A percentile compares a stretch with the other conserved stretches of the same genome.
Conservation (phyloP, 2,797 vertebrate species). For the Acipenser transmontanus region DNA sequence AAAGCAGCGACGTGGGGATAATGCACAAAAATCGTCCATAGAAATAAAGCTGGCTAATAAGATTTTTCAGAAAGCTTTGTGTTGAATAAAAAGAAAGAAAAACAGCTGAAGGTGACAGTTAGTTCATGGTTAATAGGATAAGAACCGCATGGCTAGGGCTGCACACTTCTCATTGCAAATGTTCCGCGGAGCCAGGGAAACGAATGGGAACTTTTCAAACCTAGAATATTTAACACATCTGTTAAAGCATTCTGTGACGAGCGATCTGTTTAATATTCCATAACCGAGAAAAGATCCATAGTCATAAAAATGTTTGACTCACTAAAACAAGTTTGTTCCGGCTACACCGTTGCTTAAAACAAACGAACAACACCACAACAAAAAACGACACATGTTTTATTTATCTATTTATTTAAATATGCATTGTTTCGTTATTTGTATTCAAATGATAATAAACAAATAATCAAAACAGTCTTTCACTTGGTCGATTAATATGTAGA, state of each 20-base stretch:
- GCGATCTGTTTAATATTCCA: constrained; percentile 50
- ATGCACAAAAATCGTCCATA: constrained; percentile 74
- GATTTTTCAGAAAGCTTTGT: constrained; percentile 76
- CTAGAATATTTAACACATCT: constrained; percentile 91
- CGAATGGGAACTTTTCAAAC: constrained; percentile 57
- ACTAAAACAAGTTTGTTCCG: too few relatives aligned
- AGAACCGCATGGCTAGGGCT: constrained; percentile 62
- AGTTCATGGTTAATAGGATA: constrained; percentile 98
- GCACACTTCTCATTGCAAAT: constrained; percentile 71
- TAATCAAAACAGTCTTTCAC: too few relatives aligned
- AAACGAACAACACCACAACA: too few relatives aligned
- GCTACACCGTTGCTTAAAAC: too few relatives aligned
- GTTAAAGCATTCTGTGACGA: constrained; percentile 73
- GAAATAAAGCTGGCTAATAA: constrained; percentile 85
- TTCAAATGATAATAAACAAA: too few relatives aligned
- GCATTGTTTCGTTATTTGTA: too few relatives aligned
- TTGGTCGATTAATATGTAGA: too few relatives aligned
- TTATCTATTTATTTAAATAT: too few relatives aligned
- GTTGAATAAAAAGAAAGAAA: constrained; percentile 68
- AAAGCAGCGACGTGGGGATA: constrained; percentile 80
- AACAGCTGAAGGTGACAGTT: constrained; percentile 98
- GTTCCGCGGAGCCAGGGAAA: constrained; percentile 41
- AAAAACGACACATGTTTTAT: too few relatives aligned
- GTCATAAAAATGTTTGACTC: too few relatives aligned
- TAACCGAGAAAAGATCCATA: neutral